Evolutionary conservation across 2,797 vertebrate species (phyloP).

Genomic region (Passerculus sandwichensis): DNA sequence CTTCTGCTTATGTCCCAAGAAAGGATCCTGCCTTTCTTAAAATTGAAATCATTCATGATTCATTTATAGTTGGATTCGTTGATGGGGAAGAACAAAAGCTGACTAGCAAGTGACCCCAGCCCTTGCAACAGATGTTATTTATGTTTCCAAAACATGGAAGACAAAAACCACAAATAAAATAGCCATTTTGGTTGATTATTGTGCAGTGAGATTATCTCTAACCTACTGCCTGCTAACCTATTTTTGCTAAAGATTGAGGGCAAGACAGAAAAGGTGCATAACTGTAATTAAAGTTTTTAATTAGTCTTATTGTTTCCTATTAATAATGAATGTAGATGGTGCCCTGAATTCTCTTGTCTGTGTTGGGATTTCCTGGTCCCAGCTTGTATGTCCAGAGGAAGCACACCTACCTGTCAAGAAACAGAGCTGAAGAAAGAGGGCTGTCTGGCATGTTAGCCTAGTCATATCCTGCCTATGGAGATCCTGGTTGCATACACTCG

Average conservation of each 20-base stretch:
- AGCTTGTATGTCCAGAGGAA: neutral
- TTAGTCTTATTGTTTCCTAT: neutral
- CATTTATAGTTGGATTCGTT: neutral
- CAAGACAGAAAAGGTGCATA: neutral
- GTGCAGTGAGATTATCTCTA: neutral
- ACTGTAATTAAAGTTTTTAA: conserved; percentile 35
- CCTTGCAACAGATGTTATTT: neutral
- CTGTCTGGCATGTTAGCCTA: neutral
- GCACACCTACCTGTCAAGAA: neutral
- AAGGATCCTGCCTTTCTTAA: neutral
- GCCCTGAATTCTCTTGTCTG: neutral
- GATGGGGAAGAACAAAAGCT: neutral
- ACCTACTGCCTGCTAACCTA: neutral
- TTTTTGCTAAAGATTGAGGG: neutral
- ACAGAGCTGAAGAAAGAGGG: neutral
- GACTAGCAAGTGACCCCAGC: neutral
- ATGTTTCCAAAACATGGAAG: neutral
- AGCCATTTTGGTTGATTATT: neutral
- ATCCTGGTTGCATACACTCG: neutral
- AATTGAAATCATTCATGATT: neutral
- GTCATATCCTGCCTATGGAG: neutral
- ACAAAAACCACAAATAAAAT: neutral
- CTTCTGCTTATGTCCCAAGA: neutral
- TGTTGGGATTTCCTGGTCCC: neutral
- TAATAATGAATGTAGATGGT: conserved; percentile 22